Conservation (phyloP, 2,113 vertebrate species). For the Pavo muticus region DNA sequence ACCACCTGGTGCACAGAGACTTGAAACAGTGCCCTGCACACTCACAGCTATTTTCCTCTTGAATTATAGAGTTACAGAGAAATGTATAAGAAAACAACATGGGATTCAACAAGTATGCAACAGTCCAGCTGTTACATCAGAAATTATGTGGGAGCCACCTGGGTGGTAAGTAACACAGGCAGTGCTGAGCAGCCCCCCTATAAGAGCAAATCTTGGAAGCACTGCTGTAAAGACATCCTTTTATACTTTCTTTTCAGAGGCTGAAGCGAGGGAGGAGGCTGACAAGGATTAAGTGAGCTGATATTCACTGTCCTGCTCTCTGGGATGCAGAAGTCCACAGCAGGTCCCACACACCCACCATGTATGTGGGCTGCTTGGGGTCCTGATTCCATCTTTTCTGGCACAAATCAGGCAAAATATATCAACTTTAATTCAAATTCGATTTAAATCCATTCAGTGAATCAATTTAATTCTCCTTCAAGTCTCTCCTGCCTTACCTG, state of each 20-base stretch:
- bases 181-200: neutral
- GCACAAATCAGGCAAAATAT: neutral
- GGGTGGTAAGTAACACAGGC: neutral
- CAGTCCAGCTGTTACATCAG: accelerated
- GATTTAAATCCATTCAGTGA: neutral
- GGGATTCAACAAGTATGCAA: neutral
- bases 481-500: neutral
- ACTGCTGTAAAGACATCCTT: neutral
- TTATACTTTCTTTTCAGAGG: neutral
- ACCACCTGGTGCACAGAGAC: neutral
- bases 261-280: slow-evolving; percentile 25
- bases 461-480: neutral
- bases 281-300: slow-evolving; percentile 39
- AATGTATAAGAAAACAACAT: neutral
- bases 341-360: neutral
- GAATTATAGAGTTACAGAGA: neutral
- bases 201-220: neutral
- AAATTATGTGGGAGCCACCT: neutral
- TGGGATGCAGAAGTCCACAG: neutral
- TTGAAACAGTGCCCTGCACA: neutral
- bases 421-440: neutral
- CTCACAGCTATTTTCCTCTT: neutral
- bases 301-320: neutral
- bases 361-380: neutral
- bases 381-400: neutral